A percentile compares a stretch with the other conserved stretches of the same genome.
phyloP scores from a whole-genome alignment of 2,113 vertebrate genomes.

The Gavia stellata region DNA sequence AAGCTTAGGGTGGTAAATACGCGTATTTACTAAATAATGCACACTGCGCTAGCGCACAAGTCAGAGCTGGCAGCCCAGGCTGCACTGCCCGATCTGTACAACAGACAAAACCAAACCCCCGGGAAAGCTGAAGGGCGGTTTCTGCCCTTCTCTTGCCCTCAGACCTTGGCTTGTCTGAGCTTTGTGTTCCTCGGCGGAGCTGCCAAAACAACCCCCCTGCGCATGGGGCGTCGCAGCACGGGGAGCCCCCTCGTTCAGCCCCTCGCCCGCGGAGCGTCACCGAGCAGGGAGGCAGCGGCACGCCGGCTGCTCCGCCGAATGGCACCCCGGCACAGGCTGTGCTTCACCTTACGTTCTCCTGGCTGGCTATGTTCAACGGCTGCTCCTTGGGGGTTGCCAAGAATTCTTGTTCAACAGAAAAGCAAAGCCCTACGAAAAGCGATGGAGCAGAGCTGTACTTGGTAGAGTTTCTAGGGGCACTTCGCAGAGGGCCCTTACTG shows the following conservation, averaged over 20 bases:
- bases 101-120: not conserved
- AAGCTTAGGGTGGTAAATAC: not conserved
- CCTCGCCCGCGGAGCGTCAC: fast-evolving
- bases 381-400: not conserved
- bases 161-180: not conserved
- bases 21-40: not conserved
- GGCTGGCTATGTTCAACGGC: not conserved
- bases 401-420: not conserved
- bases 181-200: not conserved
- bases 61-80: not conserved
- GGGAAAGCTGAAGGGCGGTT: not conserved
- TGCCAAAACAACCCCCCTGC: not conserved
- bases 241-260: not conserved
- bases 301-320: fast-evolving
- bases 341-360: not conserved
- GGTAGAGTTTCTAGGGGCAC: not conserved
- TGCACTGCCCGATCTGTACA: not conserved
- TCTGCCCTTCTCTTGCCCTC: not conserved
- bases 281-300: not conserved
- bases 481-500: not conserved
- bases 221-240: fast-evolving
- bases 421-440: not conserved
- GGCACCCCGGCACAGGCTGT: not conserved
- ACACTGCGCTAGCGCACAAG: not conserved
- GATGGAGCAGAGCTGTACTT: not conserved